Evolutionary conservation across 2,797 vertebrate species (phyloP).

Genomic region (Sebastes steindachneri): DNA sequence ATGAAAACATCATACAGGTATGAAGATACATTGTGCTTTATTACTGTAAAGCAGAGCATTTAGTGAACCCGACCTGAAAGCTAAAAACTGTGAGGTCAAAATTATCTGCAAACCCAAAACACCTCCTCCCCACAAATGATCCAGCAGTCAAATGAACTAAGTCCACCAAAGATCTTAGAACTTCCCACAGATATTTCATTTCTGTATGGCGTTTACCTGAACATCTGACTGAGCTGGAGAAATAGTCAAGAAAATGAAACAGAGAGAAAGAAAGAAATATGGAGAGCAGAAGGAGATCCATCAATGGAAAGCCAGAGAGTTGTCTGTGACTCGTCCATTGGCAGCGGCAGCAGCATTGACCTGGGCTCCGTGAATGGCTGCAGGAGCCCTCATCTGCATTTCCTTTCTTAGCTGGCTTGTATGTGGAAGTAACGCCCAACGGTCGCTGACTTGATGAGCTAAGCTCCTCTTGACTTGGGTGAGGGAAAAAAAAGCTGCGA

Average conservation of each 20-base stretch:
- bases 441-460: conserved; percentile 83
- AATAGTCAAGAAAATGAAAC: not conserved
- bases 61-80: not conserved
- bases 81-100: not conserved
- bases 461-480: conserved; percentile 41
- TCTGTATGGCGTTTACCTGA: not conserved
- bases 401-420: conserved; percentile 88
- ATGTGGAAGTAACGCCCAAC: conserved; percentile 90
- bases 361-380: conserved; percentile 83
- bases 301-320: conserved; percentile 8
- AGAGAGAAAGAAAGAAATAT: not conserved
- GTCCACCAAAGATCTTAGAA: not conserved
- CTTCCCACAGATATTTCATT: not conserved
- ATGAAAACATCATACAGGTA: not conserved
- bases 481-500: not conserved
- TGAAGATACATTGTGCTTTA: not conserved
- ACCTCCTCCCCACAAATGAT: not conserved
- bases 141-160: not conserved
- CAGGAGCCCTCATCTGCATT: conserved; percentile 90
- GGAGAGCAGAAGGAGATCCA: conserved; percentile 18
- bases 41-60: not conserved
- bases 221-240: not conserved
- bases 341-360: conserved; percentile 78
- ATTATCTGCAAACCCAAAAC: not conserved
- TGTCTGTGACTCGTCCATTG: conserved; percentile 73